Percentiles rank a stretch among this genome's conserved stretches.
Conservation (phyloP, 2,888 invertebrate genomes). For the Volucella inflata region DNA sequence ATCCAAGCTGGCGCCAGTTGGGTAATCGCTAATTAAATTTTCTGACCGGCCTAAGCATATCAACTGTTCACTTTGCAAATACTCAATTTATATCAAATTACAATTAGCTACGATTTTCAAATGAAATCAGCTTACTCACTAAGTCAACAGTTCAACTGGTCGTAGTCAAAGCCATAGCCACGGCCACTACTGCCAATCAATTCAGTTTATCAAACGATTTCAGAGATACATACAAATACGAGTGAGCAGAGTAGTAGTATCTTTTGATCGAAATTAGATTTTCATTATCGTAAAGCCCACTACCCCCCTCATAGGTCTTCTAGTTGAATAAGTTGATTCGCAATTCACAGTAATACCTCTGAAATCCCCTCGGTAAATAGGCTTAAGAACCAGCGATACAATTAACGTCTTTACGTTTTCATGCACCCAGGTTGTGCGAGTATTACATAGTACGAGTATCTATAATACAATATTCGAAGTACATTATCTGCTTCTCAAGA, state of each 20-base stretch:
- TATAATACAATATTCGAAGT: not conserved
- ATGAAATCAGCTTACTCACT: slow-evolving; percentile 39
- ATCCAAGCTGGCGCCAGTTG: slow-evolving; percentile 46
- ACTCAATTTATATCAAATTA: slow-evolving; percentile 68
- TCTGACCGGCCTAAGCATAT: slow-evolving; percentile 16
- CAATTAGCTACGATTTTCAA: slow-evolving; percentile 40
- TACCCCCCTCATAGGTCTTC: not conserved
- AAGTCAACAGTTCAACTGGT: slow-evolving; percentile 31
- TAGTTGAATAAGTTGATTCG: slow-evolving; percentile 16
- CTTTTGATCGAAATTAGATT: slow-evolving; percentile 45
- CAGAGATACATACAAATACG: slow-evolving; percentile 8
- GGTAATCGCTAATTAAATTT: slow-evolving; percentile 54
- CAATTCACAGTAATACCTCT: slow-evolving; percentile 39
- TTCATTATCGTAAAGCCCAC: slow-evolving; percentile 48
- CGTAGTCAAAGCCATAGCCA: not conserved
- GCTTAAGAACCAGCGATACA: slow-evolving; percentile 44
- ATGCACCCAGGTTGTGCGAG: slow-evolving; percentile 13
- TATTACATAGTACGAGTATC: not conserved
- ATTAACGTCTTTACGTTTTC: slow-evolving; percentile 44
- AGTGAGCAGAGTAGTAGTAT: not conserved
- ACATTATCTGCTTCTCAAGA: slow-evolving; percentile 40
- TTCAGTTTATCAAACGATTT: slow-evolving; percentile 31
- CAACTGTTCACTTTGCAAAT: slow-evolving; percentile 45
- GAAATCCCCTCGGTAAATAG: slow-evolving; percentile 54
- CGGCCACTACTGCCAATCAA: slow-evolving; percentile 1